Evolutionary conservation across 2,888 invertebrate species (phyloP).

Genomic region (Mimachlamys varia): DNA sequence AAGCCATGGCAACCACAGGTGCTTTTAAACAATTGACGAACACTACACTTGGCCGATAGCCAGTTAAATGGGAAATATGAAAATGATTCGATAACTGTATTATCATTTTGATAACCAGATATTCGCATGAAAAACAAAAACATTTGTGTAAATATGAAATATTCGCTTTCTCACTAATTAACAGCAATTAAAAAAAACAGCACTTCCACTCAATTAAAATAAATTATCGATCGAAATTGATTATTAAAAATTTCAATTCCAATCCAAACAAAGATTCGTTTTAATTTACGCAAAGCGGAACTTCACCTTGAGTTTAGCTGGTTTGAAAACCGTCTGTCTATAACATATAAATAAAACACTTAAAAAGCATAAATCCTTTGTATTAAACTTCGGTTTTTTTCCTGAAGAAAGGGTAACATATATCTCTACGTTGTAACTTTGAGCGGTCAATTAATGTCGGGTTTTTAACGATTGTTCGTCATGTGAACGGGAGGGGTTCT

Average conservation of each 20-base stretch:
- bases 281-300: neutral
- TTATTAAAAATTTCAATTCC: neutral
- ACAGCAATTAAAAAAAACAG: neutral
- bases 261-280: neutral
- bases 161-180: neutral
- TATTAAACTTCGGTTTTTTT: too few species aligned
- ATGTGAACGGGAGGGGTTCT: neutral
- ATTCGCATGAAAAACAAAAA: neutral
- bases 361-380: too few species aligned
- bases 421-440: neutral
- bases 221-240: neutral
- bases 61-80: neutral
- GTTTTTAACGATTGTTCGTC: neutral
- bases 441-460: neutral
- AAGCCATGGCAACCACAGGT: constrained; percentile 21
- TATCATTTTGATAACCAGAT: neutral
- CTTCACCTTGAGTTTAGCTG: neutral
- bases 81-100: neutral
- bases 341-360: too few species aligned
- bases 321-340: neutral
- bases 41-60: neutral
- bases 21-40: neutral
- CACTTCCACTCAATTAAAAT: neutral
- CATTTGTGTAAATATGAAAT: neutral
- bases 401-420: too few species aligned